Evolutionary conservation across 2,113 vertebrate genomes (phyloP).

Genomic region (Salvelinus fontinalis): DNA sequence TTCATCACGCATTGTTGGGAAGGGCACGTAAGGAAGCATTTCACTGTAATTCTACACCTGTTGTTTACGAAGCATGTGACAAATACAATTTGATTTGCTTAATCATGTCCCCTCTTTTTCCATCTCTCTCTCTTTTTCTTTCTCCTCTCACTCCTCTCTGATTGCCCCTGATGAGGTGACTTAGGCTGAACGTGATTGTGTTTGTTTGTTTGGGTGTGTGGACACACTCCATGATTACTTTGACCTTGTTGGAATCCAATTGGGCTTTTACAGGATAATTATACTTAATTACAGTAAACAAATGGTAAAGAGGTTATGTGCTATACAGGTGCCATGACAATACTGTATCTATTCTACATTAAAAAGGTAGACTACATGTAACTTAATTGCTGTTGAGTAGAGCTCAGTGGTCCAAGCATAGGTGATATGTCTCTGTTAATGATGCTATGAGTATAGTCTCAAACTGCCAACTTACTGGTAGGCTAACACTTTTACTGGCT

Average conservation of each 20-base stretch:
- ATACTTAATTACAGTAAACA: slow-evolving; percentile 42
- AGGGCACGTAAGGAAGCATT: no score
- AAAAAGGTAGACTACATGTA: no score
- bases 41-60: no score
- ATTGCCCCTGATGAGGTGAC: slow-evolving; percentile 57
- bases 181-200: slow-evolving; percentile 43
- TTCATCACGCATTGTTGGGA: slow-evolving; percentile 44
- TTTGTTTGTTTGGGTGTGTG: slow-evolving; percentile 12
- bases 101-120: slow-evolving; percentile 15
- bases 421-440: no score
- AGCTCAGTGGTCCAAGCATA: no score
- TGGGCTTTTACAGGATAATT: slow-evolving; percentile 51
- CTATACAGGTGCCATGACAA: slow-evolving; percentile 43
- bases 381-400: no score
- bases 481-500: no score
- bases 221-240: slow-evolving; percentile 57
- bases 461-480: no score
- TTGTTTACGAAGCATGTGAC: no score
- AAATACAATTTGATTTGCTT: slow-evolving; percentile 17
- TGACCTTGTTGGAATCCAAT: slow-evolving; percentile 61
- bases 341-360: not conserved
- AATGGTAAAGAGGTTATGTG: slow-evolving; percentile 13
- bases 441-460: no score
- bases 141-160: slow-evolving; percentile 27
- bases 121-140: slow-evolving; percentile 17